phyloP scores from a whole-genome alignment of 2,888 invertebrate genomes.

The Ecliptopera silaceata region DNA sequence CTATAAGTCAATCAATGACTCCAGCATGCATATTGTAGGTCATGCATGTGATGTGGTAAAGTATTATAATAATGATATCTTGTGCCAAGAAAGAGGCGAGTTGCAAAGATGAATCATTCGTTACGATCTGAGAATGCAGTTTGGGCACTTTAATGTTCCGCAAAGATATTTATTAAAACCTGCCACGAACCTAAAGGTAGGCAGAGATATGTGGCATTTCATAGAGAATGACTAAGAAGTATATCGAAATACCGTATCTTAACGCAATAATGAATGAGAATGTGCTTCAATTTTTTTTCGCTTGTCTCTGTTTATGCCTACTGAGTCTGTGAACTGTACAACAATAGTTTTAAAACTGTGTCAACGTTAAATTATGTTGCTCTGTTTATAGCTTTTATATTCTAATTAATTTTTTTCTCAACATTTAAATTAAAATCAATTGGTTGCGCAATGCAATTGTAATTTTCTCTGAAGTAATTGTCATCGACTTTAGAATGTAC shows the following conservation, averaged over 20 bases:
- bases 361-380: constrained; percentile 40
- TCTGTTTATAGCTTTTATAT: constrained; percentile 38
- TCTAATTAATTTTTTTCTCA: constrained; percentile 29
- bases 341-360: constrained; percentile 46
- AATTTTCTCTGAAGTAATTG: constrained; percentile 54
- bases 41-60: constrained; percentile 55
- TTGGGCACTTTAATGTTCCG: constrained; percentile 61
- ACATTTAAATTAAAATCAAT: constrained; percentile 31
- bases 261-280: constrained; percentile 39
- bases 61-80: constrained; percentile 60
- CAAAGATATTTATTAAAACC: constrained; percentile 51
- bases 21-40: constrained; percentile 51
- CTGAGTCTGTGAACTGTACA: constrained; percentile 50
- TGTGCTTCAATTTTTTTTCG: constrained; percentile 34
- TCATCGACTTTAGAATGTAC: constrained; percentile 47
- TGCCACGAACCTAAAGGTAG: constrained; percentile 32
- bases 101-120: constrained; percentile 69
- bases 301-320: constrained; percentile 31
- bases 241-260: constrained; percentile 17
- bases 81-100: constrained; percentile 71
- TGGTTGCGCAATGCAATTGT: constrained; percentile 47
- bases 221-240: constrained; percentile 9
- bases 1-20: constrained; percentile 33
- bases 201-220: background rate
- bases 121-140: constrained; percentile 69